Base-by-base conservation (phyloP, 2,888 invertebrate genomes). In the Auanema freiburgensis region DNA sequence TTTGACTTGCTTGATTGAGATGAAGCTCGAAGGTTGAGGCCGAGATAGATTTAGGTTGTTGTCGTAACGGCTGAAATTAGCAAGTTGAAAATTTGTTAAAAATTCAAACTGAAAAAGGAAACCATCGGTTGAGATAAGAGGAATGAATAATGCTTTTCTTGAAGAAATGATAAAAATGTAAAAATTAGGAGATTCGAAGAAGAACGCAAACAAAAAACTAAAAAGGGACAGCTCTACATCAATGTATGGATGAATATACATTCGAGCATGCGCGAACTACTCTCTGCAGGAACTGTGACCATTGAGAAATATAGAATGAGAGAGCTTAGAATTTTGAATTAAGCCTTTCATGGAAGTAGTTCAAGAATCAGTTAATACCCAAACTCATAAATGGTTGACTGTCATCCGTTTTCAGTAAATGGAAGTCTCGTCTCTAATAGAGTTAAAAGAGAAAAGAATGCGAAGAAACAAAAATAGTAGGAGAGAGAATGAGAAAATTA, bases 101-200 rank as follows among this genome's bases (percentile, higher is more conserved):
- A 46, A 18, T 46, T 46, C 46, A 46, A 46, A 46, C 5, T 46
- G 10, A 8, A 50, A n/a, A 50, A 50, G 2, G 16, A 16, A 16
- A 50, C 12, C 21, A 24, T n/a, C 50, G 50, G 50, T 16, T n/a
- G 16, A 24, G 21, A 50, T 24, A 12, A 50, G 33, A 33, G 33
- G 33, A 33, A 46, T n/a, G 46, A 46, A 46, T 46, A 21, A 21
- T 21, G 50, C 50, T 50, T 12, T 21, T 24, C 21, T 23, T 50
- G 16, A 46, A 3, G 4, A 50, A 50, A 24, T 50, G 50, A 24
- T 24, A 23, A 50, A 23, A 16, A 50, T n/a, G 24, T 50, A 24
- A 12, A 24, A 50, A 50, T 50, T 21, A 50, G 16, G 24, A 50
- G 16, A 16, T 24, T 24, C 16, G 6, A 46, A 50, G n/a, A 50